phyloP scores from a whole-genome alignment of 2,113 vertebrate genomes.

The Cettia cetti region DNA sequence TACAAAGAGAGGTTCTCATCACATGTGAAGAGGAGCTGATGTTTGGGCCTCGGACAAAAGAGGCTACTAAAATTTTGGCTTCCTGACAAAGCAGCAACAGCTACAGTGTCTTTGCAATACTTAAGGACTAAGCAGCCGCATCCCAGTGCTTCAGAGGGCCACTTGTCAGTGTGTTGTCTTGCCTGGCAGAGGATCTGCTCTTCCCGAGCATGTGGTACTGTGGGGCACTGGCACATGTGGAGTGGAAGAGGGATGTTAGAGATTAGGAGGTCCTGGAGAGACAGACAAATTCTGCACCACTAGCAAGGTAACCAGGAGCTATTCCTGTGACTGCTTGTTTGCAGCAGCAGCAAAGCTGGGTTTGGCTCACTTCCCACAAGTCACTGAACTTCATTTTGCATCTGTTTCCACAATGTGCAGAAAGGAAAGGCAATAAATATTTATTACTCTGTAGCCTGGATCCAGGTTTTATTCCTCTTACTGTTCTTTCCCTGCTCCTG shows the following conservation, averaged over 20 bases:
- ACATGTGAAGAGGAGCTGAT: not conserved
- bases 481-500: not conserved
- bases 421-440: conserved; percentile 31
- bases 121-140: not conserved
- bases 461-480: not conserved
- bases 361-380: not conserved
- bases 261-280: not conserved
- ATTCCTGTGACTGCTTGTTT: not conserved
- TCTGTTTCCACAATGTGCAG: not conserved
- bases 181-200: not conserved
- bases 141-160: not conserved
- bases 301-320: not conserved
- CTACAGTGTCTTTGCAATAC: not conserved
- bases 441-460: not conserved
- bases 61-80: conserved; percentile 15
- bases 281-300: not conserved
- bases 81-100: not conserved
- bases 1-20: not conserved
- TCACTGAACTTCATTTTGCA: not conserved
- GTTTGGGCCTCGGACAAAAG: not conserved
- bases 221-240: accelerated
- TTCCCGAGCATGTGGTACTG: accelerated
- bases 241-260: not conserved
- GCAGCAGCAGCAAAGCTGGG: not conserved
- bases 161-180: not conserved